Percentiles rank a stretch among this genome's conserved stretches.
Evolutionary conservation across 2,888 invertebrate species (phyloP).

Genomic region (Caenorhabditis sp.): DNA sequence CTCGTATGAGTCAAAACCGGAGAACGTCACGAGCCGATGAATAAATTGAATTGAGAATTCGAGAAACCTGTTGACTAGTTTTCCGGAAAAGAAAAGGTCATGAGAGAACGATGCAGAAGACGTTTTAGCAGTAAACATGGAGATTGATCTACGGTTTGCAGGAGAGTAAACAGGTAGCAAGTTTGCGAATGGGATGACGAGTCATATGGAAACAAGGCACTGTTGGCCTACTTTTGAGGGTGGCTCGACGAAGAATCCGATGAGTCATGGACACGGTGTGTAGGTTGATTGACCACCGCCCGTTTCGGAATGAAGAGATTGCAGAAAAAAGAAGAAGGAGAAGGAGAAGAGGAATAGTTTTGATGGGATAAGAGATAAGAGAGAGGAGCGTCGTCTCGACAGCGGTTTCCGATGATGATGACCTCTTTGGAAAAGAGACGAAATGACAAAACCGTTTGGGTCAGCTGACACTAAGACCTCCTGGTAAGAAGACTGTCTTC

Average conservation of each 20-base stretch:
- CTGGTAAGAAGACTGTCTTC: neutral
- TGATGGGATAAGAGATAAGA: conserved; percentile 12
- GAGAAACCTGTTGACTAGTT: conserved; percentile 8
- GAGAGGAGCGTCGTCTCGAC: neutral
- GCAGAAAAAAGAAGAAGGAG: too few relatives aligned
- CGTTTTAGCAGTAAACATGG: neutral
- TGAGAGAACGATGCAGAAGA: neutral
- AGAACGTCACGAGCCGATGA: conserved; percentile 39
- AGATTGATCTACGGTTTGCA: conserved; percentile 34
- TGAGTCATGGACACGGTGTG: neutral
- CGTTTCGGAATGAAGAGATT: neutral
- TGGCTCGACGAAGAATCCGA: conserved; percentile 9
- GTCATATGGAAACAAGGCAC: conserved; percentile 4
- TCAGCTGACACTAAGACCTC: conserved; percentile 16
- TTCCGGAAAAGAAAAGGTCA: conserved; percentile 16
- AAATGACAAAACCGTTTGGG: neutral
- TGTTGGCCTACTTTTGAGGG: conserved; percentile 8
- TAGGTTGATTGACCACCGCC: conserved; percentile 9
- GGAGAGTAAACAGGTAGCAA: conserved; percentile 10
- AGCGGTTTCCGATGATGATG: neutral
- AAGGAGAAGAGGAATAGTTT: neutral
- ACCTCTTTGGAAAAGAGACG: neutral
- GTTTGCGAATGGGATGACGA: conserved; percentile 14
- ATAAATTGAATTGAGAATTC: conserved; percentile 27
- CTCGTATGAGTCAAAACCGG: conserved; percentile 23